Evolutionary conservation across 2,888 invertebrate species (phyloP).

Genomic region (Ethmia dodecea): DNA sequence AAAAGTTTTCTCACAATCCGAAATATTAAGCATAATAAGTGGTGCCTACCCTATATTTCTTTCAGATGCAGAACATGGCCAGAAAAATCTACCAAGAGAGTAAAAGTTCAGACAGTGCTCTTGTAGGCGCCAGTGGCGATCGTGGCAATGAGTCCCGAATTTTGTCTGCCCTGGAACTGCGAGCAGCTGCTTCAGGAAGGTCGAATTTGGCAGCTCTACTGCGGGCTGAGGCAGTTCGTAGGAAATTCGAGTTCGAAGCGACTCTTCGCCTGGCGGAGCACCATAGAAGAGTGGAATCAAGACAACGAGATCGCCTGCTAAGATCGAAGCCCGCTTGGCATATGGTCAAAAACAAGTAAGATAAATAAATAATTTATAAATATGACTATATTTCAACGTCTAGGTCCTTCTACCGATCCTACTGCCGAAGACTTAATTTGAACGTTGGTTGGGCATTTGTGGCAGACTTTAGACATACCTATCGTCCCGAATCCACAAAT

Average conservation of each 20-base stretch:
- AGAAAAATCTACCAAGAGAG: constrained; percentile 57
- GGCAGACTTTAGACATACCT: too few relatives aligned
- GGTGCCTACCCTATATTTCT: too few relatives aligned
- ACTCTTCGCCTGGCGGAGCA: constrained; percentile 77
- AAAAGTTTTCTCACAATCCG: too few relatives aligned
- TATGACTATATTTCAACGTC: too few relatives aligned
- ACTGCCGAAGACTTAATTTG: too few relatives aligned
- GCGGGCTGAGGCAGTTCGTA: constrained; percentile 79
- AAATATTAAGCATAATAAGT: too few relatives aligned
- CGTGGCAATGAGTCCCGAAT: constrained; percentile 48
- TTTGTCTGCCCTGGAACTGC: constrained; percentile 65
- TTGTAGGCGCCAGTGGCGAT: constrained; percentile 29
- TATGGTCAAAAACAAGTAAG: constrained; percentile 77
- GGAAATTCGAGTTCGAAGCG: constrained; percentile 80
- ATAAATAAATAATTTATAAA: constrained; percentile 14
- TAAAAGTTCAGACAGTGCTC: constrained; percentile 42
- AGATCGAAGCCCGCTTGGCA: constrained; percentile 84
- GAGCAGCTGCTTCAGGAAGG: constrained; percentile 53
- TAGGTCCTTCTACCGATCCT: too few relatives aligned
- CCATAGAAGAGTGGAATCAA: constrained; percentile 75
- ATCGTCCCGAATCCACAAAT: too few relatives aligned
- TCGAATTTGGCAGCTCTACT: constrained; percentile 83
- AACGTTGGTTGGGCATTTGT: too few relatives aligned
- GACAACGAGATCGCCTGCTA: constrained; percentile 78
- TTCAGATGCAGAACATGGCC: constrained; percentile 58